Evolutionary conservation across 2,113 vertebrate species (phyloP), one percentile per base, ranked within the genome.

Genomic region (Bostrychus sinensis): DNA sequence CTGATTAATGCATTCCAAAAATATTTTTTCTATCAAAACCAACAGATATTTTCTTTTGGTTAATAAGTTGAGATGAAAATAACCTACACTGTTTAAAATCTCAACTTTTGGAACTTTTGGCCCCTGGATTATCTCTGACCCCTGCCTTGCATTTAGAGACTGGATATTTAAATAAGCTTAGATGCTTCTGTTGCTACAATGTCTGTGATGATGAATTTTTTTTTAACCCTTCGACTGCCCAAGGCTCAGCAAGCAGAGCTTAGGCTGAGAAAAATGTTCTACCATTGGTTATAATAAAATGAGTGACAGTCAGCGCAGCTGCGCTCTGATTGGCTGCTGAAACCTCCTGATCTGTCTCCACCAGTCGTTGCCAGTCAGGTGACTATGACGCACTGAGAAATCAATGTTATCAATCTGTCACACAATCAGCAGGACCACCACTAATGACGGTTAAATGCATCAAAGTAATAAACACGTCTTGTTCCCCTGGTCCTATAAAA

Each of bases 291-390:
- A 56, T n/a, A 36, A 14, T 1, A 6, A 5, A 25, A 41, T 71
- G 83, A 85, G 51, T 82, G 80, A 78, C 76, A 78, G 71, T 17
- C 57, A 28, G 38, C 65, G 38, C 17, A 34, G 59, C 73, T 11
- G 36, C 23, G 45, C 62, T 11, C 48, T 5, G 72, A 89, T 88
- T 88, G 86, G 89, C 70, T 59, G 74, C 54, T 73, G 38, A 87
- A 90, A 90, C 86, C 89, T 90, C 87, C 89, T 90, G 89, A 90
- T 89, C 77, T 5, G 53, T 82, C 77, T 87, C 83, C 80, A 86
- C 87, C 87, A 89, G 78, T 89, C 83, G 46, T 57, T 25, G 50
- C 63, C 39, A 23, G 67, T 87, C 84, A 89, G 87, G 81, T 86
- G 86, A 85, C 69, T 57, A 62, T 77, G 72, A 85, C 81, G 46